These are phyloP conservation scores for Erythrocercus mccallii DNA, from an alignment of 2,113 vertebrate genomes.

Conservation along the genomic window DNA sequence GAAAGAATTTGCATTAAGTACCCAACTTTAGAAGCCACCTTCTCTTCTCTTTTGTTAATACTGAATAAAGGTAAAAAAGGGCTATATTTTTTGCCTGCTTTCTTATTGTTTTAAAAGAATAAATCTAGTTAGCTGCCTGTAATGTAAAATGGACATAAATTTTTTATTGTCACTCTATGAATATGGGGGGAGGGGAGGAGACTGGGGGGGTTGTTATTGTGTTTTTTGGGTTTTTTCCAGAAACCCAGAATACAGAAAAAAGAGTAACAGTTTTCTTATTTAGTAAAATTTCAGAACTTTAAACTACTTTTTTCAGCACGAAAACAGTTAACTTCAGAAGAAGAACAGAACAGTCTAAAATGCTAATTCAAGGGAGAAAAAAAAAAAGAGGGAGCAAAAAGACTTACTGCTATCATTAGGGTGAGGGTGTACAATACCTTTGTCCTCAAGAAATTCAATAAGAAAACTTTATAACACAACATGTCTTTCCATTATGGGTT, in stretches of 20 bases:
- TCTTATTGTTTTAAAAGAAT: conserved; percentile 28
- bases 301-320: background rate
- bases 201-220: no score
- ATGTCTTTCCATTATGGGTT: background rate
- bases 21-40: conserved; percentile 62
- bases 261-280: background rate
- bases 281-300: background rate
- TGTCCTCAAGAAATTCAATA: background rate
- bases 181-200: background rate
- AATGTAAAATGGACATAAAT: background rate
- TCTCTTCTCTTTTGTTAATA: conserved; percentile 50
- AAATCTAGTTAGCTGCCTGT: background rate
- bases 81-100: background rate
- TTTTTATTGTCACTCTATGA: background rate
- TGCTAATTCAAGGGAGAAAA: background rate
- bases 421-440: background rate
- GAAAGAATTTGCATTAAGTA: conserved; percentile 64
- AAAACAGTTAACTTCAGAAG: background rate
- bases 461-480: background rate
- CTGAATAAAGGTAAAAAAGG: conserved; percentile 3
- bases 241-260: background rate
- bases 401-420: background rate
- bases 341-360: background rate
- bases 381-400: background rate
- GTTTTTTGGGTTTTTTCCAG: background rate